Evolutionary conservation across 2,797 vertebrate species (phyloP), one percentile per base, ranked within the genome.

Genomic region (Pteronotus mesoamericanus): DNA sequence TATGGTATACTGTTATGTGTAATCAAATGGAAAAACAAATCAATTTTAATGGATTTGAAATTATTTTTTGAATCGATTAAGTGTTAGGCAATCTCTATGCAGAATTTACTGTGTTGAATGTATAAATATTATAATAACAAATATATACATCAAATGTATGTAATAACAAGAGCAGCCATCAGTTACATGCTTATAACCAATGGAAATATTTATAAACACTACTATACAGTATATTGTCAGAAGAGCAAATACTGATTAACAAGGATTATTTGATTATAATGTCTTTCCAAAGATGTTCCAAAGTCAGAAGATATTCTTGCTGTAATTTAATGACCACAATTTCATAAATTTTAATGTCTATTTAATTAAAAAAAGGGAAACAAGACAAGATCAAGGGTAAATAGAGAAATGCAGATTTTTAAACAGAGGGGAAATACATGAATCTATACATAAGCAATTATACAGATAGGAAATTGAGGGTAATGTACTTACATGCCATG

Each of bases 361-460:
- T 51, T 93, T 92, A 77, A 85, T 57, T n/a, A n/a, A 15, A 42
- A 86, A 93, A 89, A 42, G 3, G 24, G 39, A 87, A 97, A 77
- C 16, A 78, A 57, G 11, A 46, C 12, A 94, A 94, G 8, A 69
- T 39, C 61, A 84, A 51, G 6, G 19, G 93, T 57, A 89, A 93
- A 68, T 84, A 82, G 29, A 95, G 24, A 94, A 89, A 85, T 24
- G 11, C 19, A 95, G 46, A 66, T 26, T 46, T 71, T 90, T 55
- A 83, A 94, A 91, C 26, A 15, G 48, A 84, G 12, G 21, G 4
- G 19, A 94, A 77, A 74, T 4, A 44, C 2, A 66, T 77, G 46
- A 42, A 91, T 87, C 86, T 88, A 86, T 91, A 77, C 53, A 24
- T 75, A 95, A 91, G 44, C 34, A 94, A 75, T 39, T 86, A 69